Conservation (phyloP, 1,140 invertebrate species). For the Oncopodura yosiiana region DNA sequence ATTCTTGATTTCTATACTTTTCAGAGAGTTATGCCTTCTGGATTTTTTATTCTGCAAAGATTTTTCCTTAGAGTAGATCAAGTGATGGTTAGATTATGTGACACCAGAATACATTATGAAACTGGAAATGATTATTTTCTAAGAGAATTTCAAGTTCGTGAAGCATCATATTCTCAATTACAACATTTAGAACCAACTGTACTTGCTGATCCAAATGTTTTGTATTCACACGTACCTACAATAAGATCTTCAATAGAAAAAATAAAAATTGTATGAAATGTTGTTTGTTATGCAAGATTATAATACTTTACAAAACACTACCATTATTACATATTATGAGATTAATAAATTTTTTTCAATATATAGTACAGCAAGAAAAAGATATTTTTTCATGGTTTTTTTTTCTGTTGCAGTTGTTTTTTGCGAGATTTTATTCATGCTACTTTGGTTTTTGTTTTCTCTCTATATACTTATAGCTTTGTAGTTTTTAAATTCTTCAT, state of each 20-base stretch:
- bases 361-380: too few species aligned
- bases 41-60: slow-evolving; percentile 81
- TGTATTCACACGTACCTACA: slow-evolving; percentile 22
- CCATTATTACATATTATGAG: too few species aligned
- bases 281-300: too few species aligned
- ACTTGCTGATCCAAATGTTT: slow-evolving; percentile 26
- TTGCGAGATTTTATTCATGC: too few species aligned
- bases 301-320: too few species aligned
- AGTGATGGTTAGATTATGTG: slow-evolving; percentile 77
- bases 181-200: slow-evolving; percentile 15
- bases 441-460: too few species aligned
- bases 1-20: slow-evolving; percentile 40
- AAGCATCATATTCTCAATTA: slow-evolving; percentile 40
- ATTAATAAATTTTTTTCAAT: too few species aligned
- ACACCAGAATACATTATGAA: slow-evolving; percentile 86
- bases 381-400: too few species aligned
- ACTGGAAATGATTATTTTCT: slow-evolving; percentile 61
- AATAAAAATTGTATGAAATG: neutral
- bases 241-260: slow-evolving; percentile 17
- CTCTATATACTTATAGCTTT: too few species aligned
- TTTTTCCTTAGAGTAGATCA: slow-evolving; percentile 90
- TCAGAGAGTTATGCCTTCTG: slow-evolving; percentile 87
- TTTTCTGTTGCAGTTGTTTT: too few species aligned
- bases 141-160: slow-evolving; percentile 63
- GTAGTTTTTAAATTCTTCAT: too few species aligned